These are phyloP conservation scores for Spermophilus dauricus DNA, from an alignment of 2,113 vertebrate species.

Conservation along the genomic window DNA sequence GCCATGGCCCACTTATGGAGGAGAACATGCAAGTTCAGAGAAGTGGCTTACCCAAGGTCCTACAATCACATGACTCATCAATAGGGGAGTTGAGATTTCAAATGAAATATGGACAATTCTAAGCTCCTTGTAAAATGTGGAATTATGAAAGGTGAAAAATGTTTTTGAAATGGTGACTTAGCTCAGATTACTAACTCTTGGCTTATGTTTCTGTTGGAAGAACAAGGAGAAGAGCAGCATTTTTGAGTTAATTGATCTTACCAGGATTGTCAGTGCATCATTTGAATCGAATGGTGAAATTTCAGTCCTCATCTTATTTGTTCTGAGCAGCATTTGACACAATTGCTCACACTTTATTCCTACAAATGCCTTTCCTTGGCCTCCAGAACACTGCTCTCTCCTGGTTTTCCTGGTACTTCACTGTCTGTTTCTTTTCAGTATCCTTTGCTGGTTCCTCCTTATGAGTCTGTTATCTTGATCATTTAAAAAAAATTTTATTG, in stretches of 20 bases:
- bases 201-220: neutral
- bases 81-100: neutral
- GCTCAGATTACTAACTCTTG: neutral
- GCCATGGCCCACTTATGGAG: neutral
- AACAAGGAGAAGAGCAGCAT: neutral
- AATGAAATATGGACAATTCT: neutral
- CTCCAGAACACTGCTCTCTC: neutral
- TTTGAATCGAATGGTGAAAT: neutral
- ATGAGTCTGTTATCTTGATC: neutral
- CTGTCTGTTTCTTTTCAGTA: neutral
- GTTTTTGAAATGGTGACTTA: neutral
- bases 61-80: neutral
- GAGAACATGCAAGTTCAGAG: neutral
- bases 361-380: neutral
- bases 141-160: neutral
- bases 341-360: neutral
- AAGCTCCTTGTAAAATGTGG: neutral
- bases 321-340: neutral
- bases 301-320: neutral
- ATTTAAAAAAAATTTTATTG: no score
- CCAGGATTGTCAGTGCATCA: no score
- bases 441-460: neutral
- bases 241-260: neutral
- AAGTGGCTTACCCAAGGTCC: neutral
- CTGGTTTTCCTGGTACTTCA: neutral